Evolutionary conservation across 2,888 invertebrate genomes (phyloP).

Genomic region (Pseudococcus longispinus): DNA sequence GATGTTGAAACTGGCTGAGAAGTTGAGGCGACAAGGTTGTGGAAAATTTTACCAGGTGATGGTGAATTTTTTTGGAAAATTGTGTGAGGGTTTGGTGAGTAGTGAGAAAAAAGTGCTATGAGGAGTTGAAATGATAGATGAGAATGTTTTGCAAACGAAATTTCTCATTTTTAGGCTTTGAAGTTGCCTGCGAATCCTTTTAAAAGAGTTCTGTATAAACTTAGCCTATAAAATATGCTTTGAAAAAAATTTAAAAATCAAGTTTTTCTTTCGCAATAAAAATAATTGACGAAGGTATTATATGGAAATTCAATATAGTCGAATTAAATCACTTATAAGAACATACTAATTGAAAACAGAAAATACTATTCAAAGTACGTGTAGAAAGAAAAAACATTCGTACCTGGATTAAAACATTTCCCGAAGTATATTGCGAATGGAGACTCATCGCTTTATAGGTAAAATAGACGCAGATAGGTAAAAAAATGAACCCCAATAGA

Average conservation of each 20-base stretch:
- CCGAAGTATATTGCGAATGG: conserved; percentile 36
- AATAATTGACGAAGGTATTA: not conserved
- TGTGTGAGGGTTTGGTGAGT: not conserved
- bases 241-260: no score
- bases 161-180: not conserved
- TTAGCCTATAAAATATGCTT: not conserved
- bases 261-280: no score
- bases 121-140: not conserved
- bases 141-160: not conserved
- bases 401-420: conserved; percentile 43
- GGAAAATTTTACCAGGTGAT: not conserved
- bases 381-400: not conserved
- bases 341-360: not conserved
- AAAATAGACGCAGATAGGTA: not conserved
- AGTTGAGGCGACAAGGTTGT: not conserved
- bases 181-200: not conserved
- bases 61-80: not conserved
- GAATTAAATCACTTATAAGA: not conserved
- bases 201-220: not conserved
- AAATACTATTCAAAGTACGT: not conserved
- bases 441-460: conserved; percentile 13
- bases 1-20: not conserved
- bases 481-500: not conserved
- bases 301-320: not conserved
- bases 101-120: not conserved